Conservation (phyloP, 2,888 invertebrate species). For the Callyntrura guangdongensis region DNA sequence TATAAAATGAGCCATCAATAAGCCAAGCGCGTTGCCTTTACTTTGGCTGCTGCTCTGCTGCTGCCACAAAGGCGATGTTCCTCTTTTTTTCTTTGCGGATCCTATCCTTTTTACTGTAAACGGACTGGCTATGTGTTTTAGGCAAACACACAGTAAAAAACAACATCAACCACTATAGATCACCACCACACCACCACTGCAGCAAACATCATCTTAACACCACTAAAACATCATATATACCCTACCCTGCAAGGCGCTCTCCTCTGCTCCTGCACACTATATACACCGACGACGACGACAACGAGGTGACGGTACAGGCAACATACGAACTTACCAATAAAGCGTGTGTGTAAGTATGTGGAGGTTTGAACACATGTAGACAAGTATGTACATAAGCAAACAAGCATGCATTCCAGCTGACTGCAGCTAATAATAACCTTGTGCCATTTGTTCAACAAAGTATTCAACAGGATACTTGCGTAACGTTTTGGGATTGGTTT, state of each 20-base stretch:
- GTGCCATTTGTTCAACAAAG: conserved; percentile 81
- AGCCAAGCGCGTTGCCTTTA: conserved; percentile 31
- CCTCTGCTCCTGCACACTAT: neutral
- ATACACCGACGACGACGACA: neutral
- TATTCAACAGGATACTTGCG: conserved; percentile 78
- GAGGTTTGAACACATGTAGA: conserved; percentile 48
- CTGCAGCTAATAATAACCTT: conserved; percentile 81
- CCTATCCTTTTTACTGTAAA: neutral
- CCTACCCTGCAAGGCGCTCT: conserved; percentile 3
- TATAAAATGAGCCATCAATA: conserved; percentile 62
- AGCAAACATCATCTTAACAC: conserved; percentile 30
- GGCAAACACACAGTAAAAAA: neutral
- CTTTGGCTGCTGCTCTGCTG: conserved; percentile 35
- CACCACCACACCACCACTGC: neutral
- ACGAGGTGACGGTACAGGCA: neutral
- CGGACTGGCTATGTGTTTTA: conserved; percentile 1
- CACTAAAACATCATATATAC: neutral
- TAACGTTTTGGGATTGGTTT: conserved; percentile 80
- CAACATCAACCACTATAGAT: neutral
- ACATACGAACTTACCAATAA: neutral
- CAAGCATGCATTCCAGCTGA: conserved; percentile 80
- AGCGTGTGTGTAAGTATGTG: neutral
- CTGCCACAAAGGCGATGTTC: neutral
- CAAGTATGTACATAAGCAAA: conserved; percentile 51
- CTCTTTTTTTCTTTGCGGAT: neutral